Base-by-base conservation (phyloP, 2,797 vertebrate genomes). In the Peromyscus attwateri region DNA sequence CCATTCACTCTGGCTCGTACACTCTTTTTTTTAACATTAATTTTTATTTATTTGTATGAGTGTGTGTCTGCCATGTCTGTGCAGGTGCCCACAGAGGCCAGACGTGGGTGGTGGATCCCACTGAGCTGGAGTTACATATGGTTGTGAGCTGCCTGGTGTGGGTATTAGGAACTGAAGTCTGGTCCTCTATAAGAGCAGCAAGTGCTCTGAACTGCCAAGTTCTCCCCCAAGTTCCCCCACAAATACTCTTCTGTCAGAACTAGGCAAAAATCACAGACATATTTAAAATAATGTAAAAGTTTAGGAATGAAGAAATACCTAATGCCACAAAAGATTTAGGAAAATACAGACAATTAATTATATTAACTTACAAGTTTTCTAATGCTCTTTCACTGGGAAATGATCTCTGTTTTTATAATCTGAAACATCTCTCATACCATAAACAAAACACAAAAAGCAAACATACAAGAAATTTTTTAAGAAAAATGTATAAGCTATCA, bases 221-320 rank as follows among this genome's bases (percentile, higher is more conserved):
- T 55, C 25, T 73, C 49, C 40, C 21, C 14, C 14, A 6, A 55
- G 77, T 2, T 2, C 25, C 2, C 14, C 49, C 16, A 4, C 4
- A 96, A 91, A 87, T 46, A 1, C 3, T 80, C 34, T 91, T 75
- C n/a, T 73, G 87, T 96, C 34, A 49, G 64, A 40, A 68, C 66
- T 43, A 95, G 66, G 89, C 7, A 94, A 92, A 92, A 90, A 75
- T 76, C 52, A 6, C 46, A 57, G n/a, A 89, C 23, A 57, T 46
- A 90, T n/a, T 92, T 84, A 88, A 93, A 81, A 83, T 92, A 88
- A 95, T 12, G 16, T 27, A 82, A 60, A 87, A 19, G 66, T 29
- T 40, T 87, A 62, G 23, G 57, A 81, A 80, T 89, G n/a, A 49
- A 84, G 12, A 95, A 70, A 91, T 75, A 40, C 10, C 37, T 87